A percentile compares a stretch with the other conserved stretches of the same genome.
Evolutionary conservation across 2,888 invertebrate species (phyloP).

Genomic region (Operophtera brumata): DNA sequence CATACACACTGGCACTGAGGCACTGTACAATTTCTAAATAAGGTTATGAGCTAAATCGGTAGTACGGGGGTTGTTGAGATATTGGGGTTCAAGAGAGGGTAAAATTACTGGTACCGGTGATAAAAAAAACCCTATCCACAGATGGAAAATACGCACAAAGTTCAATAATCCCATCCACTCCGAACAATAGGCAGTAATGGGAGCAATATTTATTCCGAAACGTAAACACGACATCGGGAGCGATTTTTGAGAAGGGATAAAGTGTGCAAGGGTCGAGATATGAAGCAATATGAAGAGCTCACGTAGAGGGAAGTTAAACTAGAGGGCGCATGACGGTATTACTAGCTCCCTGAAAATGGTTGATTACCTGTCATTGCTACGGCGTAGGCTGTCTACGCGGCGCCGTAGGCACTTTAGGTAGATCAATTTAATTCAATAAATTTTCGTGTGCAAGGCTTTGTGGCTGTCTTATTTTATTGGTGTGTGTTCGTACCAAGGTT

Average conservation of each 20-base stretch:
- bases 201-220: constrained; percentile 66
- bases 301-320: background rate
- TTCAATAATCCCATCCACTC: constrained; percentile 42
- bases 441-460: too few species aligned
- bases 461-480: background rate
- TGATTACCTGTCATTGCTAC: background rate
- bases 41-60: too few species aligned
- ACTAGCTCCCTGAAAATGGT: too few species aligned
- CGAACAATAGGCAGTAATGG: constrained; percentile 58
- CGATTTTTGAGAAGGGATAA: constrained; percentile 75
- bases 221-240: constrained; percentile 64
- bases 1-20: too few species aligned
- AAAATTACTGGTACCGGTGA: background rate
- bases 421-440: too few species aligned
- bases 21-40: too few species aligned
- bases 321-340: background rate
- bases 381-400: constrained; percentile 1
- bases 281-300: constrained; percentile 21
- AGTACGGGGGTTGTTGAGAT: too few species aligned
- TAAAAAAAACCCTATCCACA: too few species aligned
- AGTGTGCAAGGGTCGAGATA: constrained; percentile 64
- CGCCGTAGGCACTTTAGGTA: background rate
- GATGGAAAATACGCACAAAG: constrained; percentile 18
- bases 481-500: too few species aligned
- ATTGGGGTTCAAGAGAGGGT: too few species aligned